phyloP scores from a whole-genome alignment of 2,113 vertebrate species.

The Aplodontia rufa region DNA sequence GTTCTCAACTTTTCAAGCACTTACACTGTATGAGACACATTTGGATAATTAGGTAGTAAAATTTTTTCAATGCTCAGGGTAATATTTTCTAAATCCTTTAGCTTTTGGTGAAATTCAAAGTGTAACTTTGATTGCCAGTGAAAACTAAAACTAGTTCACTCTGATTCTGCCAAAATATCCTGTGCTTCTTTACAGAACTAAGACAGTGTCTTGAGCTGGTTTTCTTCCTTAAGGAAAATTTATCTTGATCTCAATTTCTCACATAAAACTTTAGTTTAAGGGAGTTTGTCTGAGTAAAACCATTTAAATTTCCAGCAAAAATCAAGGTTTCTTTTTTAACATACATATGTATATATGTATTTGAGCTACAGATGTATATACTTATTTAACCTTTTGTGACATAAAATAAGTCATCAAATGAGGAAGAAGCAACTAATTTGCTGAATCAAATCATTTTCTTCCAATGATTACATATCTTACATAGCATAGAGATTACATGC shows the following conservation, averaged over 20 bases:
- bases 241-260: not conserved
- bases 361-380: not conserved
- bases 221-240: not conserved
- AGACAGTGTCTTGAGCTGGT: not conserved
- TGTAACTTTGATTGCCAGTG: not conserved
- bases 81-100: not conserved
- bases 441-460: constrained; percentile 60
- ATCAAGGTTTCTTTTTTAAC: not conserved
- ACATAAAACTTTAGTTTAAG: not conserved
- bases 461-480: constrained; percentile 50
- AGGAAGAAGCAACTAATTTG: constrained; percentile 56
- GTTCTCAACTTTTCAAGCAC: not conserved
- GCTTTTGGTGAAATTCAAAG: not conserved
- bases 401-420: constrained; percentile 60
- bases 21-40: not conserved
- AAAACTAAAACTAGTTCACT: not conserved
- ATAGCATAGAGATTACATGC: constrained; percentile 54
- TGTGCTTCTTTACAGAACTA: not conserved
- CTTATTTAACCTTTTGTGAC: constrained; percentile 56
- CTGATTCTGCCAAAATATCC: not conserved
- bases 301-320: not conserved
- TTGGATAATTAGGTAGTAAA: not conserved
- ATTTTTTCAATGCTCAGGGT: not conserved
- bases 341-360: not conserved
- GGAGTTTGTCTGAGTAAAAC: not conserved